Evolutionary conservation across 2,888 invertebrate genomes (phyloP).

Genomic region (Parapristionchus giblindavisi): DNA sequence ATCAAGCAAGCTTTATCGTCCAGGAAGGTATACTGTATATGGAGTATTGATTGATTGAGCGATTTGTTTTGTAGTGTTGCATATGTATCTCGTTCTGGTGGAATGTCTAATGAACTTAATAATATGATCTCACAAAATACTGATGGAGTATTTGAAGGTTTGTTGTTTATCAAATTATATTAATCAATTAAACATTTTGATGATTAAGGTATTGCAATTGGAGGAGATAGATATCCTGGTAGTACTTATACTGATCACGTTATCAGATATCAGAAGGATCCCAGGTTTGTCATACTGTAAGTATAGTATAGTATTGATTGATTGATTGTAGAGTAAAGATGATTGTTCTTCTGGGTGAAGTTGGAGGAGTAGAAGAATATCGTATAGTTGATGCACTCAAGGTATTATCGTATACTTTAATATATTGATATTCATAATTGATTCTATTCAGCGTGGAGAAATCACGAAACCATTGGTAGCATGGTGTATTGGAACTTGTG

Average conservation of each 20-base stretch:
- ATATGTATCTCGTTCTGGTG: conserved; percentile 96
- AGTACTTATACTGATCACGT: conserved; percentile 98
- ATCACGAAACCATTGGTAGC: conserved; percentile 94
- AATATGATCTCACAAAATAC: conserved; percentile 96
- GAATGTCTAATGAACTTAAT: conserved; percentile 99
- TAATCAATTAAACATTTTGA: conserved; percentile 75
- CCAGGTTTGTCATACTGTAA: conserved; percentile 69
- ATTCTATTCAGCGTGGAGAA: conserved; percentile 55
- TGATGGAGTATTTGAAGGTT: conserved; percentile 85
- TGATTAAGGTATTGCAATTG: conserved; percentile 97
- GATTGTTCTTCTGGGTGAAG: conserved; percentile 92
- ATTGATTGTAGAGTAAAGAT: conserved; percentile 78
- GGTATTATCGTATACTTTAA: conserved; percentile 67
- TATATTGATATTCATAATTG: not conserved
- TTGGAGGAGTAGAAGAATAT: conserved; percentile 98
- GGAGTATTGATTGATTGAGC: not conserved
- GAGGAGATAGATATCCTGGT: conserved; percentile 94
- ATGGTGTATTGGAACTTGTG: conserved; percentile 94
- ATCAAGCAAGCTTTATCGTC: conserved; percentile 92
- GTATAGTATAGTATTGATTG: not conserved
- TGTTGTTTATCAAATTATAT: not conserved
- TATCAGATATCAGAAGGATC: conserved; percentile 80
- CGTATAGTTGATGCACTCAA: conserved; percentile 89
- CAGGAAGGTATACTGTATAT: conserved; percentile 79
- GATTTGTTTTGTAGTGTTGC: conserved; percentile 80